Evolutionary conservation across 2,113 vertebrate species (phyloP), one percentile per base, ranked within the genome.

Genomic region (Daubentonia madagascariensis): DNA sequence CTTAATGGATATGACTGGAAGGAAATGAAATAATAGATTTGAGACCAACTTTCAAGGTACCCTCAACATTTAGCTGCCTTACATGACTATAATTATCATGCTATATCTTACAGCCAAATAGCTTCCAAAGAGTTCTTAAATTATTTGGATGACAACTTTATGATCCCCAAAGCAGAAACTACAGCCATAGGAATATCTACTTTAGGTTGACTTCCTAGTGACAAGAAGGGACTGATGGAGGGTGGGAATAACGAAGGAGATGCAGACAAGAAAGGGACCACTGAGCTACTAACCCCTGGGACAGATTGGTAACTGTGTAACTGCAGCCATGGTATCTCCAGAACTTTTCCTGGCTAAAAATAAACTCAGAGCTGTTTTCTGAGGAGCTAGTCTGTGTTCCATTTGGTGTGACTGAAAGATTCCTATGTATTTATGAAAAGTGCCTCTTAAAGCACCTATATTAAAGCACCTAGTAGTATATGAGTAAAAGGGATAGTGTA

Each of bases 131-230:
- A 97, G 68, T 97, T 30, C 61, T 97, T 98, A 97, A 98, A 96
- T 98, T 97, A 97, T 94, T 95, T 91, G 48, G 59, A 78, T 96
- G 93, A 93, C 79, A 97, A 79, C 32, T 98, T 98, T 92, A 97
- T 5, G 68, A 96, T 84, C 73, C 70, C 17, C 73, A 96, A 93
- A 98, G 78, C 17, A 89, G 92, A 97, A 73, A 79, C 78, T 73
- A 96, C 5, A 96, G 67, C 12, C 50, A 93, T 59, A 37, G 91
- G 67, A 76, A 73, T 63, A 85, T 81, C 72, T 90, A 40, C 73
- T 83, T 91, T 72, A 83, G 35, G 48, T 70, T 89, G 95, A 92
- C 79, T 84, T 57, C 23, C n/a, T 96, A 54, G 35, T 86, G 83
- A 91, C 32, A 78, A 63, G 89, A 75, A 96, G 67, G n/a, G 23